Evolutionary conservation across 1,140 invertebrate species (phyloP), one percentile per base, ranked within the genome.

Genomic region (Calephelis nemesis): DNA sequence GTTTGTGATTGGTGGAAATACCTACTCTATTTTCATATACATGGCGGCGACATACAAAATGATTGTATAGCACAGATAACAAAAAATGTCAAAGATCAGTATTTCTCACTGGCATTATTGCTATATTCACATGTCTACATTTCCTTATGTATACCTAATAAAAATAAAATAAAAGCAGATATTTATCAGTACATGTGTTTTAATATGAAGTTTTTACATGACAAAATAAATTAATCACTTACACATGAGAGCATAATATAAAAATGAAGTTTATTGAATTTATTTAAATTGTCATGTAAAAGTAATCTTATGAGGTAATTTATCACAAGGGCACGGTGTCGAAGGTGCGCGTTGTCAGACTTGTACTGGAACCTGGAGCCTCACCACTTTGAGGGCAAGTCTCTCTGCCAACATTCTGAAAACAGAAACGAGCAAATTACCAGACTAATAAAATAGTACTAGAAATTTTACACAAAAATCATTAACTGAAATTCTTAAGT

Each of bases 361-460:
- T 91, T 67, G 90, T 92, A 74, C 92, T 92, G 65, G 92, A 92
- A 30, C 92, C 91, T 11, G 92, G 92, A 8, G 91, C 91, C 83
- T 92, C 92, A n/a, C 90, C 91, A 76, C 90, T 88, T 73, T 92
- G 92, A 9, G 90, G 90, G 7, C 92, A 91, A 68, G 84, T 84
- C 70, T 92, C 92, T 47, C 92, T 83, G 19, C 84, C 87, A 69
- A 88, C 74, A 84, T 92, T 92, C 92, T 92, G 85, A 64, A 72
- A 50, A 64, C n/a, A 15, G 30, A 47, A 15, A 11, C 13, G 11
- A 11, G 15, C 30, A 12, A 15, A 40, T 52, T 5, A 42, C 10
- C 39, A n/a, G 54, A 65, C 47, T 9, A 52, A 4, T 48, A 50
- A 10, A 19, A 30, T 19, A 1, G 5, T 49, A 49, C 5, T 49